Evolutionary conservation across 2,797 vertebrate genomes (phyloP).

Genomic region (Microhierax caerulescens): DNA sequence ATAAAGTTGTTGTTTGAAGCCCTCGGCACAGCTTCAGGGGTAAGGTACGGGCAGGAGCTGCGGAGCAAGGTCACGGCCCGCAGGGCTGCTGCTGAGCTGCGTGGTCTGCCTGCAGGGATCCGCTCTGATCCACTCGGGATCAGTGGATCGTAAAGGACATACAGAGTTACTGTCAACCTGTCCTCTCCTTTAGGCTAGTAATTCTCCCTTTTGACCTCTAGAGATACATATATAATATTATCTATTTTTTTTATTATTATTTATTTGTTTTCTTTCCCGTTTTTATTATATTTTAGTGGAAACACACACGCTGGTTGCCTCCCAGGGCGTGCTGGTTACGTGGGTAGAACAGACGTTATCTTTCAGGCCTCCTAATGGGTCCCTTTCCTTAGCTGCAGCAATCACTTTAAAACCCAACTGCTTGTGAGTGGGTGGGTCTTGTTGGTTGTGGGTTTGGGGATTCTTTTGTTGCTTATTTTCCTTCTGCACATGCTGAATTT

Average conservation of each 20-base stretch:
- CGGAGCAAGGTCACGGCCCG: neutral
- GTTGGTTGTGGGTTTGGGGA: neutral
- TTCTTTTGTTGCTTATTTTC: slow-evolving; percentile 24
- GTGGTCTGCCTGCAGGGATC: neutral
- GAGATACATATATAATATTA: neutral
- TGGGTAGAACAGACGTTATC: neutral
- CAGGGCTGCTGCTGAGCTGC: neutral
- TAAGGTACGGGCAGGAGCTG: neutral
- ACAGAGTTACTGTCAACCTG: neutral
- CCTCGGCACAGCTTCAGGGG: neutral
- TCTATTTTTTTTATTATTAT: no score
- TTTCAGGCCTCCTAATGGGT: neutral
- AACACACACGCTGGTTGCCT: neutral
- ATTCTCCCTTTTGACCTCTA: neutral
- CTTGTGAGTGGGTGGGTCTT: slow-evolving; percentile 20
- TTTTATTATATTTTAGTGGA: fast-evolving
- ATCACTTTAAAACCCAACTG: neutral
- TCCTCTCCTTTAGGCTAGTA: neutral
- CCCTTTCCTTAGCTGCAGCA: neutral
- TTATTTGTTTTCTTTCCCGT: neutral
- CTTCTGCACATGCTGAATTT: slow-evolving; percentile 20
- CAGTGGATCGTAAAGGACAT: neutral
- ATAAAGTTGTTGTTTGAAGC: neutral
- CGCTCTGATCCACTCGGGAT: neutral
- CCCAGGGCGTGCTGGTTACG: neutral